Base-by-base conservation (phyloP, 2,113 vertebrate genomes). In the Cricetomys ansorgei region DNA sequence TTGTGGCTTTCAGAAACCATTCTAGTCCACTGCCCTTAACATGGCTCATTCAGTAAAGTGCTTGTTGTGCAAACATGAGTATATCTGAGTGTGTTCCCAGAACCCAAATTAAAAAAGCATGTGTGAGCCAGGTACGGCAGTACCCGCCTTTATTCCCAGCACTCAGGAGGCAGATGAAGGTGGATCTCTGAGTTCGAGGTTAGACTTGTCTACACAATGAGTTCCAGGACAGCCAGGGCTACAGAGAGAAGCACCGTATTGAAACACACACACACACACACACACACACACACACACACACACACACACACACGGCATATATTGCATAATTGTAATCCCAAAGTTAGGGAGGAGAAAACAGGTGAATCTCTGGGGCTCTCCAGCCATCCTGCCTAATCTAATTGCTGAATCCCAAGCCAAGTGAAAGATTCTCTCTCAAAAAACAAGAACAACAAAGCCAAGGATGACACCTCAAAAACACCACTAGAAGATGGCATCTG, bases 21-120 rank as follows among this genome's bases (percentile, higher is more conserved):
- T 89, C 76, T 94, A 75, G 80, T 90, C 34, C 16, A 94, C 75
- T 73, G 21, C 9, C 43, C 55, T 92, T 76, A 89, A 81, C 23
- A 85, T 57, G 77, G 4, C 77, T 80, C 70, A 73, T 23, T 75
- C 79, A 40, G 25, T 27, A 83, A 62, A 83, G 80, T 62, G 80
- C n/a, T 83, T 62, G 55, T 75, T 75, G n/a, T 62, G 6, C 57
- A 40, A 43, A 10, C 79, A 62, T 27, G 23, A 43, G 13, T 40
- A 83, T 59, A 83, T 59, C 37, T 59, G 37, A 40, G n/a, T 83
- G 12, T 83, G 55, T 59, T 40, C 6, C 6, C 23, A 62, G n/a
- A 83, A 17, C 37, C n/a, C 79, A n/a, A 11, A 81, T 81, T 80
- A 15, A 81, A 59, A 57, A 81, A 11, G 10, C 40, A 73, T 73